A percentile compares a stretch with the other conserved stretches of the same genome.
Evolutionary conservation across 1,140 invertebrate genomes (phyloP).

Genomic region (Papilio xuthus): DNA sequence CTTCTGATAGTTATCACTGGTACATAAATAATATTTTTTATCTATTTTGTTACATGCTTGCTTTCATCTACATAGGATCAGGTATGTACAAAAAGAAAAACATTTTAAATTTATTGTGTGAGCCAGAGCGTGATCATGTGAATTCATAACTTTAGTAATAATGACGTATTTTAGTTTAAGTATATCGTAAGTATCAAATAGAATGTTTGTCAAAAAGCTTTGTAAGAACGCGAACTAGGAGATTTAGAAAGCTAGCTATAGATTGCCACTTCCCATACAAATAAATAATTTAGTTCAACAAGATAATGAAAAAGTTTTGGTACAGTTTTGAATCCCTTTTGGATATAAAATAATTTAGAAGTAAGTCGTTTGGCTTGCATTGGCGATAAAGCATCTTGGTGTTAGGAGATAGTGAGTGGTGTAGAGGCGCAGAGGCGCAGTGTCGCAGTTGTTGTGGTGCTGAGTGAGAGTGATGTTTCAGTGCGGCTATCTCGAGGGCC

Average conservation of each 20-base stretch:
- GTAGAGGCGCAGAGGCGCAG: slow-evolving; percentile 43
- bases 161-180: slow-evolving; percentile 25
- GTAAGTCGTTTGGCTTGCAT: background rate
- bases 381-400: background rate
- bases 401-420: slow-evolving; percentile 18
- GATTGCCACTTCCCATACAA: slow-evolving; percentile 32
- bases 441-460: slow-evolving; percentile 56
- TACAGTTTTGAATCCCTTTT: background rate
- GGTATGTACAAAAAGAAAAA: slow-evolving; percentile 57
- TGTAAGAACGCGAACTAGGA: slow-evolving; percentile 22
- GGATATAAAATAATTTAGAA: background rate
- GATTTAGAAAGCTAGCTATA: slow-evolving; percentile 34
- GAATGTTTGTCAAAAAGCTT: slow-evolving; percentile 31
- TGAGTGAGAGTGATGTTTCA: slow-evolving; percentile 83
- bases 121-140: background rate
- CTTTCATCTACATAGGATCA: slow-evolving; percentile 58
- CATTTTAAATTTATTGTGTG: background rate
- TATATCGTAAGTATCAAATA: slow-evolving; percentile 33
- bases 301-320: background rate
- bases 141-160: slow-evolving; percentile 22
- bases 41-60: slow-evolving; percentile 67
- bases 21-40: too few species aligned
- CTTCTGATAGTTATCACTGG: too few species aligned
- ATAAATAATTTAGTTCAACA: background rate
- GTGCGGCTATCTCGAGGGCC: slow-evolving; percentile 95